Evolutionary conservation across 1,140 invertebrate genomes (phyloP).

Genomic region (Oscheius sp.): DNA sequence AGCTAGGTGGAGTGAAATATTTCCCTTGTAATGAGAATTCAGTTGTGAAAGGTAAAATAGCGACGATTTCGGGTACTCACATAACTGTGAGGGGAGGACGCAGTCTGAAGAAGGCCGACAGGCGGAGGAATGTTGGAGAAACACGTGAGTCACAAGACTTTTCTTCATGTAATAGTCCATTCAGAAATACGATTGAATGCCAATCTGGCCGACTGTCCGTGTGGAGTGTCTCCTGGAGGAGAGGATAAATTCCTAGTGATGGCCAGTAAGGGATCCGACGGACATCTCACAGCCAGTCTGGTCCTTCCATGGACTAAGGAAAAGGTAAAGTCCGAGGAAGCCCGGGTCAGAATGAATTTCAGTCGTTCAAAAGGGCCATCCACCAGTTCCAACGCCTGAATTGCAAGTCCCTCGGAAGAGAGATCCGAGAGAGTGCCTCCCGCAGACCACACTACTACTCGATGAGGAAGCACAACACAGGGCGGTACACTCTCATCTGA

Average conservation of each 20-base stretch:
- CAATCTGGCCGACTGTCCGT: constrained; percentile 14
- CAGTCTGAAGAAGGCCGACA: constrained; percentile 33
- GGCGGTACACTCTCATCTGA: constrained; percentile 28
- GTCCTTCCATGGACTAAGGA: constrained; percentile 54
- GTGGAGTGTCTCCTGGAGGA: not conserved
- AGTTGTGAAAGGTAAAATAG: constrained; percentile 32
- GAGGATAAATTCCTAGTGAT: constrained; percentile 47
- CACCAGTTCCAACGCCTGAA: constrained; percentile 54
- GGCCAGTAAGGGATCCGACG: constrained; percentile 45
- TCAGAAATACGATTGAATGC: constrained; percentile 33
- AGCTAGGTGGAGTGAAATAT: constrained; percentile 66
- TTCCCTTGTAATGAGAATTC: constrained; percentile 8
- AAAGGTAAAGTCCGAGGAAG: not conserved
- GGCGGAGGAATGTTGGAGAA: constrained; percentile 23
- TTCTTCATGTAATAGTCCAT: constrained; percentile 3
- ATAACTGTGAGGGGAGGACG: constrained; percentile 26
- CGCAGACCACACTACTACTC: constrained; percentile 34
- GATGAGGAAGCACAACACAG: constrained; percentile 33
- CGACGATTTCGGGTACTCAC: constrained; percentile 10
- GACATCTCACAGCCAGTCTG: constrained; percentile 45
- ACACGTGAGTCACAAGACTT: constrained; percentile 11
- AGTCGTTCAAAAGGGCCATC: constrained; percentile 59
- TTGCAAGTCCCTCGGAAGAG: constrained; percentile 56
- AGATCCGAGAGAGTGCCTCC: constrained; percentile 57
- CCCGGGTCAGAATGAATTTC: constrained; percentile 19